These are phyloP conservation scores for Odontocerum albicorne DNA, from an alignment of 2,888 invertebrate genomes.

Conservation along the genomic window DNA sequence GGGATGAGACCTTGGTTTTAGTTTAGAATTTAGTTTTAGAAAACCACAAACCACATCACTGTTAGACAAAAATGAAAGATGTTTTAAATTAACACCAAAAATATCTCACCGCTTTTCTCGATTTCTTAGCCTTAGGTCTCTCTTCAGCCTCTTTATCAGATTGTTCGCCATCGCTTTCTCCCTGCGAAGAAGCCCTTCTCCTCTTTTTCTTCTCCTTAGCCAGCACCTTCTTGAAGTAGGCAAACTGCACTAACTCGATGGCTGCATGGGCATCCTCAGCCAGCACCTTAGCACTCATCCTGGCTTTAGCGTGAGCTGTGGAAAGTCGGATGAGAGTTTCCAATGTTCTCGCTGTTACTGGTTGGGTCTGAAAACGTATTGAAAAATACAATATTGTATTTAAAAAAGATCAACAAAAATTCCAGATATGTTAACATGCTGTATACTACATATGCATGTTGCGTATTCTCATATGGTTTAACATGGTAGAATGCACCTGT, in stretches of 20 bases:
- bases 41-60: too few relatives aligned
- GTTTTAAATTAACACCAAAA: neutral
- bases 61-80: neutral
- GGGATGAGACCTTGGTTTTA: too few relatives aligned
- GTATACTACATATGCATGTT: too few relatives aligned
- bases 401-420: too few relatives aligned
- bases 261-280: slow-evolving; percentile 87
- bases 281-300: slow-evolving; percentile 84
- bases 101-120: slow-evolving; percentile 47
- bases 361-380: slow-evolving; percentile 81
- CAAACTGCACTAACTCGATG: slow-evolving; percentile 91
- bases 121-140: slow-evolving; percentile 46
- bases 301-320: slow-evolving; percentile 95
- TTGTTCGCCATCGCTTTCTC: slow-evolving; percentile 50
- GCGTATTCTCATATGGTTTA: too few relatives aligned
- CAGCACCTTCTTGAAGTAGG: slow-evolving; percentile 88
- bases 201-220: slow-evolving; percentile 76
- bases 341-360: slow-evolving; percentile 93
- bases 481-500: too few relatives aligned
- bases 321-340: slow-evolving; percentile 97
- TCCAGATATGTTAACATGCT: too few relatives aligned
- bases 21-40: too few relatives aligned
- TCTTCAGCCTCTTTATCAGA: slow-evolving; percentile 40
- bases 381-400: too few relatives aligned
- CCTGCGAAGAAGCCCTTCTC: slow-evolving; percentile 60